Evolutionary conservation across 2,113 vertebrate species (phyloP).

Genomic region (Onychostruthus taczanowskii): DNA sequence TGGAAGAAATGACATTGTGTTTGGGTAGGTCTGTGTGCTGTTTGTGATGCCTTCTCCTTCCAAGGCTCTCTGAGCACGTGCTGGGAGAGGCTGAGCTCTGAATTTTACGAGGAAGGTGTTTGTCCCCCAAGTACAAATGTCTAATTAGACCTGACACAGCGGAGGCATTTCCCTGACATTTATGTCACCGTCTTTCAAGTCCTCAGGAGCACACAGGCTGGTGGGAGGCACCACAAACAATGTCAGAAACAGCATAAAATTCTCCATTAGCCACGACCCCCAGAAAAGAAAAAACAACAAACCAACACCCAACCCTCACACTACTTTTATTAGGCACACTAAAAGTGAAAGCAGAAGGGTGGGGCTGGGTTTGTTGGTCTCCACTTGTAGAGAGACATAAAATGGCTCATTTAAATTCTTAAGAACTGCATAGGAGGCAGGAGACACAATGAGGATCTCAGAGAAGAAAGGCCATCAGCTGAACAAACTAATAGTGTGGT

Average conservation of each 20-base stretch:
- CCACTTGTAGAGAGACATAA: slow-evolving; percentile 82
- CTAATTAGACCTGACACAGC: slow-evolving; percentile 78
- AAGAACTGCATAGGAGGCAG: slow-evolving; percentile 79
- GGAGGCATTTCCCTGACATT: slow-evolving; percentile 75
- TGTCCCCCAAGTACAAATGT: slow-evolving; percentile 67
- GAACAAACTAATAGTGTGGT: slow-evolving; percentile 83
- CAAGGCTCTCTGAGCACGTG: not conserved
- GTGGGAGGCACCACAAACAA: slow-evolving; percentile 76
- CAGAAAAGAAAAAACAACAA: slow-evolving; percentile 53
- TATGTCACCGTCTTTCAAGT: slow-evolving; percentile 70
- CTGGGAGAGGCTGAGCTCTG: not conserved
- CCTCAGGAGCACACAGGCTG: slow-evolving; percentile 60
- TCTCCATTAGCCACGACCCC: slow-evolving; percentile 72
- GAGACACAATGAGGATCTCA: slow-evolving; percentile 79
- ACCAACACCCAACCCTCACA: not conserved
- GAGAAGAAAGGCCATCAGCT: slow-evolving; percentile 79
- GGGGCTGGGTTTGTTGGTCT: slow-evolving; percentile 75
- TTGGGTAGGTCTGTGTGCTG: not conserved
- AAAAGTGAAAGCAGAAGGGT: slow-evolving; percentile 78
- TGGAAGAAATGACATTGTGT: not conserved
- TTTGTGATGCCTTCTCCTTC: not conserved
- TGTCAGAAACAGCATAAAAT: slow-evolving; percentile 79
- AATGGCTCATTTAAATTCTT: slow-evolving; percentile 89
- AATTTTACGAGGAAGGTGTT: slow-evolving; percentile 65
- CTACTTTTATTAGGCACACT: slow-evolving; percentile 78